These are phyloP conservation scores for Melipona bicolor DNA, from an alignment of 2,888 invertebrate genomes.

Conservation along the genomic window DNA sequence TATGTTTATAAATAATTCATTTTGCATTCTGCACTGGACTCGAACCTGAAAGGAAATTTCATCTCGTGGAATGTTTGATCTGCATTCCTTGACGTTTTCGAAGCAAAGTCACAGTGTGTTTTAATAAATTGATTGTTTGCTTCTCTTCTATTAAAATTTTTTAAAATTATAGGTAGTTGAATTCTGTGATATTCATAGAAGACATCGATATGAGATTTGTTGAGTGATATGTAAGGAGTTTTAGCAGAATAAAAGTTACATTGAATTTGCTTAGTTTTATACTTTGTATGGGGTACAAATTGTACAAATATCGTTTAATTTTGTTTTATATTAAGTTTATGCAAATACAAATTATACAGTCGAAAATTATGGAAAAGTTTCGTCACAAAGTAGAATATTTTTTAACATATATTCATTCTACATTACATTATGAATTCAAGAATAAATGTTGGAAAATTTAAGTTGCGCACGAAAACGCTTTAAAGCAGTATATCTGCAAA, in stretches of 20 bases:
- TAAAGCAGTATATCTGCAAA: neutral
- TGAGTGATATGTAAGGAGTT: too few relatives aligned
- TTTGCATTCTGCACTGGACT: slow-evolving; percentile 28
- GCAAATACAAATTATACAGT: too few relatives aligned
- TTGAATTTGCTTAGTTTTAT: too few relatives aligned
- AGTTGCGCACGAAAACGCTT: too few relatives aligned
- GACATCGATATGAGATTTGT: neutral
- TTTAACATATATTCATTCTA: too few relatives aligned
- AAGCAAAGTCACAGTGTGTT: neutral
- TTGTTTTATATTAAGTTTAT: too few relatives aligned
- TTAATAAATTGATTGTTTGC: neutral
- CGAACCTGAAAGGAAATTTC: too few relatives aligned
- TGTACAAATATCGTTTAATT: too few relatives aligned
- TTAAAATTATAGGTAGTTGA: neutral
- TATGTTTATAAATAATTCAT: slow-evolving; percentile 59
- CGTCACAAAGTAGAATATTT: too few relatives aligned
- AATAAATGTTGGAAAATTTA: neutral
- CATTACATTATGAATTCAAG: neutral
- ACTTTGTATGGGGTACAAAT: neutral
- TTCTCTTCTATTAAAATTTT: neutral
- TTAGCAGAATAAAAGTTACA: neutral
- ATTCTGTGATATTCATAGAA: neutral
- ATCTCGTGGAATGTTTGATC: too few relatives aligned
- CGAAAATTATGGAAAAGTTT: too few relatives aligned
- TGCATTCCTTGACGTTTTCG: neutral